Percentiles rank a stretch among this genome's conserved stretches.
These are phyloP conservation scores for Callionymus lyra DNA, from an alignment of 2,113 vertebrate genomes.

Conservation along the genomic window DNA sequence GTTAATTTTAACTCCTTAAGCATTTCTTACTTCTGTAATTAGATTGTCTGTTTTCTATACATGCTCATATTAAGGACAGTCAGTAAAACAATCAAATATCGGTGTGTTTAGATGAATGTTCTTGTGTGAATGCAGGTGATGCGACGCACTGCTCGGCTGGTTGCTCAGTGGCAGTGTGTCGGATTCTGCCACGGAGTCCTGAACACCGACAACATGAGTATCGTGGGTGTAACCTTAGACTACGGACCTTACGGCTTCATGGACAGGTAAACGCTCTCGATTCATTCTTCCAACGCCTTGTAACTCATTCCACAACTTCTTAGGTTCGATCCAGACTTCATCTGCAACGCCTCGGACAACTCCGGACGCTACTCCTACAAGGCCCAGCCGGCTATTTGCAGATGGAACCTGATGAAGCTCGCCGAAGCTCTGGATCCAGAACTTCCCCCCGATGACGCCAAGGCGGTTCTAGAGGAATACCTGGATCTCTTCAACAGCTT, in stretches of 20 bases:
- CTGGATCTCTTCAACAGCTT: slow-evolving; percentile 74
- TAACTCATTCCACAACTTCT: neutral
- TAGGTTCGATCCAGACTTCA: slow-evolving; percentile 89
- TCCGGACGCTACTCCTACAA: slow-evolving; percentile 84
- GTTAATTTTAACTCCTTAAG: too few relatives aligned
- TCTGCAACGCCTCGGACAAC: slow-evolving; percentile 90
- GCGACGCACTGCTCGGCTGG: slow-evolving; percentile 76
- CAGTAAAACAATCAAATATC: too few relatives aligned
- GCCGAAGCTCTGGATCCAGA: slow-evolving; percentile 86
- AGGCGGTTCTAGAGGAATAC: slow-evolving; percentile 75
- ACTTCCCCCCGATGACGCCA: slow-evolving; percentile 68
- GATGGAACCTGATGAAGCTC: slow-evolving; percentile 88
- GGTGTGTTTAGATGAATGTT: neutral
- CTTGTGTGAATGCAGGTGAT: slow-evolving; percentile 70
- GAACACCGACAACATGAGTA: slow-evolving; percentile 98
- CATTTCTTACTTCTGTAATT: too few relatives aligned
- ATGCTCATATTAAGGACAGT: too few relatives aligned
- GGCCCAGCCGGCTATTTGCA: slow-evolving; percentile 86
- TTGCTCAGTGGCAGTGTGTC: slow-evolving; percentile 93
- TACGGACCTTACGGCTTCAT: slow-evolving; percentile 96
- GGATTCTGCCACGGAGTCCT: slow-evolving; percentile 96
- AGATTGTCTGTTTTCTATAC: too few relatives aligned
- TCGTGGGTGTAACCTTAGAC: slow-evolving; percentile 88
- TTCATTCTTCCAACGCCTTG: neutral
- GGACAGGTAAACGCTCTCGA: too few relatives aligned